Evolutionary conservation across 1,140 invertebrate genomes (phyloP), one percentile per base, ranked within the genome.

Genomic region (Linepithema humile): DNA sequence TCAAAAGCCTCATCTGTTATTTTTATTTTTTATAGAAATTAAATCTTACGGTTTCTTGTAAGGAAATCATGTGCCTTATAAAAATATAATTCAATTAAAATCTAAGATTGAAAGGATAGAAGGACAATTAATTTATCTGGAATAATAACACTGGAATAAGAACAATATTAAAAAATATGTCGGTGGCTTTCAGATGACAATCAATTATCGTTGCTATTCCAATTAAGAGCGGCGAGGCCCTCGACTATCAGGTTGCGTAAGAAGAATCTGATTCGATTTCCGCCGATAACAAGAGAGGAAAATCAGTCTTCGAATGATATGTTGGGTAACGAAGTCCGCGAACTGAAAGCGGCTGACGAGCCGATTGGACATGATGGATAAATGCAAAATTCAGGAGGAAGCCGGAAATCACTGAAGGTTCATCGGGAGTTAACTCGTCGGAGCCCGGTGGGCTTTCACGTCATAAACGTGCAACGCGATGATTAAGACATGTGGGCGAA

Each of bases 401-500:
- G 23, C 5, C 32, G 23, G 32, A 20, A 59, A 23, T n/a, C 29
- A 1, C 29, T 17, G 57, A 10, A 26, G 23, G 23, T 78, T 55
- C 62, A 43, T 55, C 35, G 64, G 3, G 26, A 70, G 65, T 57
- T 69, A 55, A 80, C 48, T 57, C 26, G 29, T 60, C 26, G 29
- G 53, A 74, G 38, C 43, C 59, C 59, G 74, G 26, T n/a, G 59
- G 74, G 43, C 20, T 26, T 53, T 32, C 35, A 80, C 48, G 12
- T 70, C 64, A 57, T 80, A 70, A 43, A 43, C 48, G 64, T 40
- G 75, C 48, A 55, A 55, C 35, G 50, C 26, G 64, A 70, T 69
- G 48, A 80, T 80, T 70, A 80, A 80, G 48, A 69, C 48, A 78
- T 78, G 48, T 12, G 48, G 62, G 23, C 20, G 48, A 70, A 35